These are phyloP conservation scores for Ectropis crepuscularia DNA, from an alignment of 2,888 invertebrate species.

Conservation along the genomic window DNA sequence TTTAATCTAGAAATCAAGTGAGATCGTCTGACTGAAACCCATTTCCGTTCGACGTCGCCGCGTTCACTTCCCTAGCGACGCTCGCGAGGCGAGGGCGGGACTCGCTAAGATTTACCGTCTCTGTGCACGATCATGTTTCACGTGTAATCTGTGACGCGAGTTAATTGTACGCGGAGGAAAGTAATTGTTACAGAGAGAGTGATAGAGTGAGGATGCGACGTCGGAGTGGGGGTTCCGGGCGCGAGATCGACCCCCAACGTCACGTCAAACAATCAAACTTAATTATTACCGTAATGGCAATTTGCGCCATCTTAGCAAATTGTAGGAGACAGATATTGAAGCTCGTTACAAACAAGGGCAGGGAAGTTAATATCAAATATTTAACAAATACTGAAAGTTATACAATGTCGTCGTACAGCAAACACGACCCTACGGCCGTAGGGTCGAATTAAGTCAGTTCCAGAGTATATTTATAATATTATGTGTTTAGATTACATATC, in stretches of 20 bases:
- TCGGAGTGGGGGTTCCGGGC: constrained; percentile 1
- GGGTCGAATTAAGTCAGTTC: too few species aligned
- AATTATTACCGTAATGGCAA: constrained; percentile 17
- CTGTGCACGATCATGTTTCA: constrained; percentile 24
- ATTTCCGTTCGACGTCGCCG: constrained; percentile 29
- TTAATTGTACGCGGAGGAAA: constrained; percentile 33
- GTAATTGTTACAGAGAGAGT: constrained; percentile 30
- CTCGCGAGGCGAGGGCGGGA: constrained; percentile 26
- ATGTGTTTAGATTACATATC: too few species aligned
- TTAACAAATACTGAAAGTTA: too few species aligned
- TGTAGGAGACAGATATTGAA: background rate
- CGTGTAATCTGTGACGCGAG: background rate
- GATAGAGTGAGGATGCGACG: constrained; percentile 23
- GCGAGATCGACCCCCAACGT: constrained; percentile 6
- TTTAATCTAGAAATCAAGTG: background rate
- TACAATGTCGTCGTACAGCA: too few species aligned
- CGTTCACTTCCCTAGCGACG: constrained; percentile 18
- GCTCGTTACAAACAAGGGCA: background rate
- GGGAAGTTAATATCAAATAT: too few species aligned
- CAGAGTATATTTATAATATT: too few species aligned
- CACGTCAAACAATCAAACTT: constrained; percentile 24
- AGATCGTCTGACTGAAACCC: constrained; percentile 9
- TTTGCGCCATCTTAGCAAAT: constrained; percentile 10
- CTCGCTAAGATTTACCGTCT: constrained; percentile 37
- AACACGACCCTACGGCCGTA: too few species aligned